These are phyloP conservation scores for Oryctes rhinoceros DNA, from an alignment of 1,140 invertebrate genomes.

Conservation along the genomic window DNA sequence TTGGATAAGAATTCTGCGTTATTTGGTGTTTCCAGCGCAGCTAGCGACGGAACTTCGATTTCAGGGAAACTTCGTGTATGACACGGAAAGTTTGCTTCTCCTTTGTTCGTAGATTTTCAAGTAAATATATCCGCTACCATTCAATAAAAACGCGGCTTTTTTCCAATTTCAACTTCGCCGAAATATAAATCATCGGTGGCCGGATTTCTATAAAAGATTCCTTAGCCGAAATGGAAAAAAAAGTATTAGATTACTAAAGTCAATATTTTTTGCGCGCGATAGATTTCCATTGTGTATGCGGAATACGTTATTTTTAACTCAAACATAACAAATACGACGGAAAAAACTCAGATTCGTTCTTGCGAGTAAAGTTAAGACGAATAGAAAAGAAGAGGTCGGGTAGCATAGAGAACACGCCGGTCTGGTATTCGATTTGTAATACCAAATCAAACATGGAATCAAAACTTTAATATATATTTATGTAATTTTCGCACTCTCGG, in stretches of 20 bases:
- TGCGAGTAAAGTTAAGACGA: neutral
- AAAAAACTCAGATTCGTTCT: neutral
- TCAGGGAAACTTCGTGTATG: slow-evolving; percentile 20
- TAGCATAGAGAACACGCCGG: neutral
- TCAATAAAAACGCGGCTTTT: slow-evolving; percentile 33
- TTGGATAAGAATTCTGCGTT: slow-evolving; percentile 14
- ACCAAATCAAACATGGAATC: neutral
- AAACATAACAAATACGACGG: slow-evolving; percentile 10
- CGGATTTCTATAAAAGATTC: slow-evolving; percentile 25
- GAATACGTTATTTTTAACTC: slow-evolving; percentile 31
- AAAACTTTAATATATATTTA: neutral
- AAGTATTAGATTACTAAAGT: slow-evolving; percentile 37
- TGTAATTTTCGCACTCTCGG: no score
- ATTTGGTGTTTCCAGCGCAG: neutral
- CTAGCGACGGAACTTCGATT: slow-evolving; percentile 18
- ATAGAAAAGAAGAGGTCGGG: neutral
- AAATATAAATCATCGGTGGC: slow-evolving; percentile 35
- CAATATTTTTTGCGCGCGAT: slow-evolving; percentile 29
- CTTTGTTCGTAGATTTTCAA: slow-evolving; percentile 35
- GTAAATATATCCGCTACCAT: slow-evolving; percentile 34
- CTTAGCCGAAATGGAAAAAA: slow-evolving; percentile 27
- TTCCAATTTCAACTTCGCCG: slow-evolving; percentile 30
- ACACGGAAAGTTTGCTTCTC: slow-evolving; percentile 33
- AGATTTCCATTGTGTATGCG: slow-evolving; percentile 20
- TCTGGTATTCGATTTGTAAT: neutral